A percentile compares a stretch with the other conserved stretches of the same genome.
These are phyloP conservation scores for Syngnathus acus DNA, from an alignment of 2,797 vertebrate genomes.

Conservation along the genomic window DNA sequence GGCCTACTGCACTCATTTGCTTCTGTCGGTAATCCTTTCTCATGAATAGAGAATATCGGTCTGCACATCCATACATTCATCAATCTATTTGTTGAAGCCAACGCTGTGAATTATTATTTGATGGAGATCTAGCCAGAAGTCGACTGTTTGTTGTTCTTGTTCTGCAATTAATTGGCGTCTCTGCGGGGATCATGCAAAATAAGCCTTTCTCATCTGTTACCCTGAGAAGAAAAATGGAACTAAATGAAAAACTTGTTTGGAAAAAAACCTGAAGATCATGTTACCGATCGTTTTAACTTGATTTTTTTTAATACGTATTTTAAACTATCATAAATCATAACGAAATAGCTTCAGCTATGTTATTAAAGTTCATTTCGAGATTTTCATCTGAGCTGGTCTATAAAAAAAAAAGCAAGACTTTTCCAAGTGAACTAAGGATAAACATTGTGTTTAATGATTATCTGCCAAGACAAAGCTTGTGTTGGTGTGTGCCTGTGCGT, in stretches of 20 bases:
- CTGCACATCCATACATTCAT: neutral
- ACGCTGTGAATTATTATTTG: neutral
- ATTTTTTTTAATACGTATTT: no score
- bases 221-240: neutral
- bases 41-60: neutral
- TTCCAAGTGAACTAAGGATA: neutral
- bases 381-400: neutral
- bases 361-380: neutral
- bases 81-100: neutral
- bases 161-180: neutral
- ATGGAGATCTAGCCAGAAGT: neutral
- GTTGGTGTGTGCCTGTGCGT: neutral
- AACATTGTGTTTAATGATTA: conserved; percentile 7
- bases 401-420: neutral
- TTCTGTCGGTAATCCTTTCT: neutral
- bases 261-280: neutral
- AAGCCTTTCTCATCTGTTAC: neutral
- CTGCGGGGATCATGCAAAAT: neutral
- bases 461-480: neutral
- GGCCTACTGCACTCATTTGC: neutral
- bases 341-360: neutral
- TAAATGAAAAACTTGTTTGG: neutral
- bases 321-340: neutral
- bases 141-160: neutral
- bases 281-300: no score